Percentiles rank a stretch among this genome's conserved stretches.
phyloP scores from a whole-genome alignment of 2,113 vertebrate species.

The Tenebrosternarchus preto region DNA sequence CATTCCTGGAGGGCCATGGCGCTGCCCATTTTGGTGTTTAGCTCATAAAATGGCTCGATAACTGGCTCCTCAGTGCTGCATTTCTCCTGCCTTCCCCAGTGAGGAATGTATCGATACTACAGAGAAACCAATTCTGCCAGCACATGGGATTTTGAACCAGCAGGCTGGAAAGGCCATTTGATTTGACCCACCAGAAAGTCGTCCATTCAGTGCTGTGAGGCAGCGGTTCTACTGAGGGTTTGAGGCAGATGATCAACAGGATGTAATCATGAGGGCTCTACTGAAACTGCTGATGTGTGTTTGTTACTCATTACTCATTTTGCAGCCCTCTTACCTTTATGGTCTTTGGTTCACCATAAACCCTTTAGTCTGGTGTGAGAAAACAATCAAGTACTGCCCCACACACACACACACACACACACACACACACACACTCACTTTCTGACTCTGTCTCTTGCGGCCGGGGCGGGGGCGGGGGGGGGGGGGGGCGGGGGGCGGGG shows the following conservation, averaged over 20 bases:
- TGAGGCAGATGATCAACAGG: too few species aligned
- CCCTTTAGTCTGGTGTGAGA: neutral
- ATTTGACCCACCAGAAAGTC: too few species aligned
- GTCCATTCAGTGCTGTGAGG: neutral
- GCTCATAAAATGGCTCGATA: neutral
- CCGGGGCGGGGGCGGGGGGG: constrained; percentile 87
- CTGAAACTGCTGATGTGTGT: too few species aligned
- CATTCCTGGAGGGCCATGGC: neutral
- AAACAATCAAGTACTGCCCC: neutral
- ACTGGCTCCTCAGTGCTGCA: neutral
- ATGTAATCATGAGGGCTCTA: too few species aligned
- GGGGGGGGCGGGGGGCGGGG: constrained; percentile 78
- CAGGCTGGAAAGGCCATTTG: too few species aligned
- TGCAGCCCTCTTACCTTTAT: neutral
- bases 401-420: neutral
- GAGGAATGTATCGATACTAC: too few species aligned
- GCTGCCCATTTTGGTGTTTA: neutral
- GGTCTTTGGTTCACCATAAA: neutral
- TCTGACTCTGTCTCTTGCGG: constrained; percentile 61
- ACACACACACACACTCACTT: neutral
- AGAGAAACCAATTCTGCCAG: too few species aligned
- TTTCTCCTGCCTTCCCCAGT: too few species aligned
- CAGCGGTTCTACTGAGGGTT: neutral
- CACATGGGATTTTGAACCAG: too few species aligned
- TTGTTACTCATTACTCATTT: too few species aligned